Evolutionary conservation across 2,113 vertebrate genomes (phyloP).

Genomic region (Hippocampus guttulatus): DNA sequence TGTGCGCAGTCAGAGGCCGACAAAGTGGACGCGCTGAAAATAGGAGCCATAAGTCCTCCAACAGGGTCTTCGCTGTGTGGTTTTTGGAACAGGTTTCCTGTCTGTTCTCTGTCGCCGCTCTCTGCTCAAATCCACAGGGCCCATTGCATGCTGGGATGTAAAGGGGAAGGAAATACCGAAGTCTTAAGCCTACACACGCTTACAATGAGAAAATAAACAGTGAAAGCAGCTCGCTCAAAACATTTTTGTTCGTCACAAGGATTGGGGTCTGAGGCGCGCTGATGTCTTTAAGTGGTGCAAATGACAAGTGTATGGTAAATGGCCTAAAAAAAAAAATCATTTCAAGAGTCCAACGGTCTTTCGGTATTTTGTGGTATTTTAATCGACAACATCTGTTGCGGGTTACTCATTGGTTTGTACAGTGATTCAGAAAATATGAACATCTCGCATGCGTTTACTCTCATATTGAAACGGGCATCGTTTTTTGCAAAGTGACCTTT

Average conservation of each 20-base stretch:
- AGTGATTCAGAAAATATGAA: slow-evolving; percentile 1
- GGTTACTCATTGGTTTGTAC: neutral
- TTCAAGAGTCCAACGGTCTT: too few relatives aligned
- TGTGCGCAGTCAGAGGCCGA: slow-evolving; percentile 42
- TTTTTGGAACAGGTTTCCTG: slow-evolving; percentile 59
- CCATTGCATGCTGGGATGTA: slow-evolving; percentile 58
- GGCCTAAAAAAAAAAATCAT: neutral
- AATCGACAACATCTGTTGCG: neutral
- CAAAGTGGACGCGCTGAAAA: slow-evolving; percentile 42
- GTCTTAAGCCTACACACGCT: slow-evolving; percentile 25
- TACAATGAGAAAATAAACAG: slow-evolving; percentile 25
- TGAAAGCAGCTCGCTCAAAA: neutral
- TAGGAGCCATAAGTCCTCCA: slow-evolving; percentile 45
- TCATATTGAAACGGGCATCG: slow-evolving; percentile 12
- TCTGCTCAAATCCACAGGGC: slow-evolving; percentile 42
- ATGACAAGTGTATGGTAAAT: neutral
- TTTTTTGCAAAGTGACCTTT: slow-evolving; percentile 31
- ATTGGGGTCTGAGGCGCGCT: neutral
- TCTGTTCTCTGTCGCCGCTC: slow-evolving; percentile 63
- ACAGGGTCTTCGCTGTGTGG: slow-evolving; percentile 66
- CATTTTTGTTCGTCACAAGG: neutral
- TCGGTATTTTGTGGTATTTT: neutral
- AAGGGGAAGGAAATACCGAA: slow-evolving; percentile 37
- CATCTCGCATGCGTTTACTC: neutral
- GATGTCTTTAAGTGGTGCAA: neutral